Conservation (phyloP, 1,140 invertebrate species). For the Calephelis virginiensis region DNA sequence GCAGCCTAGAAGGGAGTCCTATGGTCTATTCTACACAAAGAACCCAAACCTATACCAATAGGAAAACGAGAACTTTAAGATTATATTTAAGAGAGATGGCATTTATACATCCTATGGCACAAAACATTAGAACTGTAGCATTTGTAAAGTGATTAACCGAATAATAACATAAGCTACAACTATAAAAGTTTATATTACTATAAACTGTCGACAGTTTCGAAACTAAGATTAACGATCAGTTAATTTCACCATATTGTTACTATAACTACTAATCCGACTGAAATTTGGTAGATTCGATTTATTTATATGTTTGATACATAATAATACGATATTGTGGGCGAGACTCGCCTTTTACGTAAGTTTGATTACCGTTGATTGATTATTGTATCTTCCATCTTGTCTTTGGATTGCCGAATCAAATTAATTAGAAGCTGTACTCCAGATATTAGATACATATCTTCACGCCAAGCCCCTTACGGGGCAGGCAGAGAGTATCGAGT, state of each 20-base stretch:
- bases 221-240: not conserved
- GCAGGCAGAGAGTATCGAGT: too few relatives aligned
- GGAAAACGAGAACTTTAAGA: too few relatives aligned
- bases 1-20: too few relatives aligned
- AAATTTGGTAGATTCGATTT: conserved; percentile 1
- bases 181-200: not conserved
- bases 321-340: not conserved
- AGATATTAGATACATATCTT: too few relatives aligned
- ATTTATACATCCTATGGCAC: too few relatives aligned
- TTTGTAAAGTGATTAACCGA: too few relatives aligned
- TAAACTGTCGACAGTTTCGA: not conserved
- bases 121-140: too few relatives aligned
- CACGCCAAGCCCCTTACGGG: too few relatives aligned
- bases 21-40: too few relatives aligned
- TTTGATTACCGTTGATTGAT: conserved; percentile 2
- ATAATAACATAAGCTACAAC: too few relatives aligned
- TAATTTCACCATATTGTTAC: not conserved
- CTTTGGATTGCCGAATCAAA: not conserved
- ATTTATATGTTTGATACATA: conserved; percentile 2
- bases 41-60: too few relatives aligned
- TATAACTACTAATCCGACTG: not conserved
- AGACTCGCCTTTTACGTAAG: not conserved
- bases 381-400: not conserved
- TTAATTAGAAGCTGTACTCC: not conserved
- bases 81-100: too few relatives aligned